These are phyloP conservation scores for Tetragonula carbonaria DNA, from an alignment of 2,888 invertebrate species.

Conservation along the genomic window DNA sequence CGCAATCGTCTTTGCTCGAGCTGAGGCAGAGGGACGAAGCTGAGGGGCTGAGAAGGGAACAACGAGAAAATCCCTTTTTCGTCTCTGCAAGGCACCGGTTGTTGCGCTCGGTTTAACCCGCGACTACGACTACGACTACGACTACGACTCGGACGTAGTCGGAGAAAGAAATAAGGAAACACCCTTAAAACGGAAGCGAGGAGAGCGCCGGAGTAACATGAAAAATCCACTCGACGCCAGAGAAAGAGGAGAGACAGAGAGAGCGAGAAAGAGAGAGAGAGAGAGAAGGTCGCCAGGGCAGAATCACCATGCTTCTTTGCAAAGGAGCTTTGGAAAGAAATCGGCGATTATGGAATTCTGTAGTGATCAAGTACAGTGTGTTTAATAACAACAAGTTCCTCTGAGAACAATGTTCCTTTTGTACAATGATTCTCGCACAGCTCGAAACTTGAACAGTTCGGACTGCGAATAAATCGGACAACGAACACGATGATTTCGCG, in stretches of 20 bases:
- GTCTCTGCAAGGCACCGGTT: conserved; percentile 68
- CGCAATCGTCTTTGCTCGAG: conserved; percentile 61
- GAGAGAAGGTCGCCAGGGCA: conserved; percentile 14
- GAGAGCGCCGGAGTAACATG: conserved; percentile 33
- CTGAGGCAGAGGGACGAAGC: background rate
- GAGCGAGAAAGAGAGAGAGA: background rate
- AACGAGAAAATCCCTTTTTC: conserved; percentile 70
- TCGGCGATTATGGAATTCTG: conserved; percentile 40
- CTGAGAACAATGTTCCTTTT: no score
- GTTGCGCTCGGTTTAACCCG: conserved; percentile 72
- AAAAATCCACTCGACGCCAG: conserved; percentile 55
- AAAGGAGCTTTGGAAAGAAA: no score
- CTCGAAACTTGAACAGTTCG: no score
- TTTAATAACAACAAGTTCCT: no score
- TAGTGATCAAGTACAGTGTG: background rate
- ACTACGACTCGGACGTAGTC: conserved; percentile 33
- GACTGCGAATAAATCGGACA: no score
- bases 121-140: conserved; percentile 51
- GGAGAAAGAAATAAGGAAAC: conserved; percentile 61
- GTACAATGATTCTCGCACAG: no score
- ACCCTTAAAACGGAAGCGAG: conserved; percentile 29
- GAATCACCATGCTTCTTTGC: background rate
- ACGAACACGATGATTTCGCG: no score
- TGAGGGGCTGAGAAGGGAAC: conserved; percentile 24
- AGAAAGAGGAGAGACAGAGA: background rate